Evolutionary conservation across 37 sponge, comb jelly and placozoan species (phyloP), one percentile per base, ranked within the genome.

Genomic region (Petrosia ficiformis): DNA sequence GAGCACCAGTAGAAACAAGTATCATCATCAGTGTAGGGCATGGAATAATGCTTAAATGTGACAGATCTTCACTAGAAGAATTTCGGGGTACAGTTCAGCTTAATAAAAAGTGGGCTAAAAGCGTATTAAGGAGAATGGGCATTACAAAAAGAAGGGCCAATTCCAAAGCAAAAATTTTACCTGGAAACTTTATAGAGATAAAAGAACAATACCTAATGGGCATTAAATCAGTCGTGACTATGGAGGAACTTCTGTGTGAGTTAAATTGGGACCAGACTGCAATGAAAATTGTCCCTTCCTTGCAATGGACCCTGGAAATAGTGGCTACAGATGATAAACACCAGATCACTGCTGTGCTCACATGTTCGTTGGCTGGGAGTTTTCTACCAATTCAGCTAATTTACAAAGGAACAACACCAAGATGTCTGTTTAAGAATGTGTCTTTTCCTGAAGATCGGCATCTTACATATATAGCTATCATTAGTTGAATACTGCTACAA

Each of bases 241-340:
- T n/a, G n/a, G n/a, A n/a, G n/a, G n/a, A n/a, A n/a, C n/a, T n/a
- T n/a, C n/a, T n/a, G n/a, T n/a, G n/a, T n/a, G n/a, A n/a, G n/a
- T 74, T 76, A 37, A 87, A 87, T 67, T 81, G 82, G 82, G 87
- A 87, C 37, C 82, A 87, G 68, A 87, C 82, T 35, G 87, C 75
- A 25, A 72, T 87, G 22, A 71, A 80, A 19, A 80, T 80, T 69
- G 82, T 87, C 25, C 82, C 87, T 33, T 75, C 80, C 40, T 43
- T 61, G 11, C 73, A 64, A 8, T 81, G 82, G 87, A 87, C 89
- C 25, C 77, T 82, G 80, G 83, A 61, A 38, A 65, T 70, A 39
- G 61, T 72, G 44, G 89, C 75, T 21, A 70, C 84, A 24, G 89
- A 74, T 42, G 89, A 88, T 59, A 82, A 87, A 31, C 81, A 83